These are phyloP conservation scores for Drosophila pandora DNA, from an alignment of 1,140 invertebrate genomes.

Conservation along the genomic window DNA sequence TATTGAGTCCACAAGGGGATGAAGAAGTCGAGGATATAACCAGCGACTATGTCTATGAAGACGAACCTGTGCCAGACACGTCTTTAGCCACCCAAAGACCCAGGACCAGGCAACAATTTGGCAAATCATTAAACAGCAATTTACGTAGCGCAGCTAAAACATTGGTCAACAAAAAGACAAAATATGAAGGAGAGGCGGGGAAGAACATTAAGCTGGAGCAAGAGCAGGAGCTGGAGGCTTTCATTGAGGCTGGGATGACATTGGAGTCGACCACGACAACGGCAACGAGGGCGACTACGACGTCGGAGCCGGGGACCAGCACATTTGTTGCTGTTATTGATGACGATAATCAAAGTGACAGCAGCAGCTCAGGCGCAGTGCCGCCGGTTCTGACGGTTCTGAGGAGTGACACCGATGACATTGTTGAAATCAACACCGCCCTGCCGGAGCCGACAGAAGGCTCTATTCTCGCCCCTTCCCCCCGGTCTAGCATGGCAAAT, in stretches of 20 bases:
- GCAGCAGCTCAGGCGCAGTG: constrained; percentile 40
- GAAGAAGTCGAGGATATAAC: constrained; percentile 28
- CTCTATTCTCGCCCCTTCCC: constrained; percentile 8
- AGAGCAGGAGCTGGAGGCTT: constrained; percentile 7
- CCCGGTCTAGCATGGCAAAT: constrained; percentile 64
- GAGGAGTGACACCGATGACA: constrained; percentile 73
- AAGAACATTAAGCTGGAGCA: constrained; percentile 11
- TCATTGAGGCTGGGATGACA: constrained; percentile 26
- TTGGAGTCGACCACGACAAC: constrained; percentile 17
- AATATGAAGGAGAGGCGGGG: constrained; percentile 28
- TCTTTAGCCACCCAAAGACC: constrained; percentile 9
- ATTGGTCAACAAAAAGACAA: constrained; percentile 40
- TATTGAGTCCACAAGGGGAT: constrained; percentile 44
- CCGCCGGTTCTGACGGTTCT: constrained; percentile 17
- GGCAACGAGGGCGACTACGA: constrained; percentile 2
- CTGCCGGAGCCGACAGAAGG: constrained; percentile 12
- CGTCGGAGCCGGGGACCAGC: constrained; percentile 43
- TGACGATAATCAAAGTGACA: constrained; percentile 83
- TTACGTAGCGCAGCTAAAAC: constrained; percentile 70
- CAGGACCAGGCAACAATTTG: constrained; percentile 67
- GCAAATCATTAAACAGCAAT: constrained; percentile 83
- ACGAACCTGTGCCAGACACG: constrained; percentile 22
- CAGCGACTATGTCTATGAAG: constrained; percentile 63
- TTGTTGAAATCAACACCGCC: constrained; percentile 76
- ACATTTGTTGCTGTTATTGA: constrained; percentile 71